These are phyloP conservation scores for Calameuta filiformis DNA, from an alignment of 2,888 invertebrate genomes.

Conservation along the genomic window DNA sequence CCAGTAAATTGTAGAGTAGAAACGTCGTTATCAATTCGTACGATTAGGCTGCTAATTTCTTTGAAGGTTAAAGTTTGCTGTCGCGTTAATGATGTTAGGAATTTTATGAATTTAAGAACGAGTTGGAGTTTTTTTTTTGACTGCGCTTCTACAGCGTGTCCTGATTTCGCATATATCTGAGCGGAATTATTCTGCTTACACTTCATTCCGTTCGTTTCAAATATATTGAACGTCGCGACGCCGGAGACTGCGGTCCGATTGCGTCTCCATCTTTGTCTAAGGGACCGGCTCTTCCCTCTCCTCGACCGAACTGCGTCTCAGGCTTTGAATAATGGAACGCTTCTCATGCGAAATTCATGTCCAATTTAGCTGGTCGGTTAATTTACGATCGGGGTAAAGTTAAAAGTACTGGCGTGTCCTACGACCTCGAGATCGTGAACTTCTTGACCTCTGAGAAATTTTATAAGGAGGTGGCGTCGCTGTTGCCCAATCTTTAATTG, in stretches of 20 bases:
- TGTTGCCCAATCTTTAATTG: background rate
- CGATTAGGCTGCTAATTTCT: background rate
- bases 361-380: slow-evolving; percentile 48
- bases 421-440: background rate
- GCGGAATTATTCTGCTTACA: background rate
- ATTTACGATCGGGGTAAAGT: slow-evolving; percentile 46
- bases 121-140: background rate
- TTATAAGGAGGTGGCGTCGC: background rate
- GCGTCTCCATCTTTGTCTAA: background rate
- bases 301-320: background rate
- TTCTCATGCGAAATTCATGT: slow-evolving; percentile 52
- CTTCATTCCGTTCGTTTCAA: background rate
- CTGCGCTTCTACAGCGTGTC: background rate
- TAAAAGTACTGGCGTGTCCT: slow-evolving; percentile 21
- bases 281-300: background rate
- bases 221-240: background rate
- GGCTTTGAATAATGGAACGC: slow-evolving; percentile 45
- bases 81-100: background rate
- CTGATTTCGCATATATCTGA: background rate
- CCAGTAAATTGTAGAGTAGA: no score
- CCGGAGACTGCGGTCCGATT: background rate
- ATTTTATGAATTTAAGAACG: background rate
- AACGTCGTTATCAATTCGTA: no score
- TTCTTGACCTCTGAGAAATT: background rate
- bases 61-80: background rate